phyloP scores from a whole-genome alignment of 2,888 invertebrate genomes.

The Asteroscopus sphinx region DNA sequence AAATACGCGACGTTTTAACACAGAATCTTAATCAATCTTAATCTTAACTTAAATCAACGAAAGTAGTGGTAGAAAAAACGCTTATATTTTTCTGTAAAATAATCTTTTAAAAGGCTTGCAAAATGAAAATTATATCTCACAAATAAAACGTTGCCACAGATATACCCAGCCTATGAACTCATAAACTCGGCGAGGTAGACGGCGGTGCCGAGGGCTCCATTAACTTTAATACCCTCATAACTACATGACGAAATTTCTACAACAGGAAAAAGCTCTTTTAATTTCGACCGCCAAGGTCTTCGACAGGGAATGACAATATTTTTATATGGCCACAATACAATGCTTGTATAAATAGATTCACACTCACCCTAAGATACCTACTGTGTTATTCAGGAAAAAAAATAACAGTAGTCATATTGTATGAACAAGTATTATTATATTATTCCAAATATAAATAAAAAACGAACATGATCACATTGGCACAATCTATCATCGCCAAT shows the following conservation, averaged over 20 bases:
- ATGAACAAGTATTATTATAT: no score
- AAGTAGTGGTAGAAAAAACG: constrained; percentile 31
- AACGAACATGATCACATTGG: no score
- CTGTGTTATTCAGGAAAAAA: not conserved
- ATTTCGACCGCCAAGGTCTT: constrained; percentile 68
- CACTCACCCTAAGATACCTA: constrained; percentile 2
- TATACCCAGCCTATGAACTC: constrained; percentile 76
- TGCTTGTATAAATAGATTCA: constrained; percentile 37
- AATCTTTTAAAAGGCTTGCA: constrained; percentile 55
- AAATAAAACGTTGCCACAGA: constrained; percentile 74
- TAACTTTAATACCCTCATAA: constrained; percentile 84
- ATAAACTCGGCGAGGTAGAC: constrained; percentile 78
- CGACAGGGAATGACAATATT: constrained; percentile 63
- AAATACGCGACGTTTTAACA: constrained; percentile 26
- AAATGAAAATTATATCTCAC: constrained; percentile 67
- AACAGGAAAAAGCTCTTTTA: constrained; percentile 83
- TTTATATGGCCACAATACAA: constrained; percentile 52
- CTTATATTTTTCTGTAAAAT: constrained; percentile 51
- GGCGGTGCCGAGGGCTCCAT: constrained; percentile 76
- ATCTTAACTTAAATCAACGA: constrained; percentile 15
- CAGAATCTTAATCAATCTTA: constrained; percentile 5
- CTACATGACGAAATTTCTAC: constrained; percentile 82
- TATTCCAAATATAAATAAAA: no score
- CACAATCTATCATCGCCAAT: no score
- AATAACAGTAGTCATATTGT: no score